Evolutionary conservation across 2,888 invertebrate species (phyloP), one percentile per base, ranked within the genome.

Genomic region (Scaptomyza caliginosa): DNA sequence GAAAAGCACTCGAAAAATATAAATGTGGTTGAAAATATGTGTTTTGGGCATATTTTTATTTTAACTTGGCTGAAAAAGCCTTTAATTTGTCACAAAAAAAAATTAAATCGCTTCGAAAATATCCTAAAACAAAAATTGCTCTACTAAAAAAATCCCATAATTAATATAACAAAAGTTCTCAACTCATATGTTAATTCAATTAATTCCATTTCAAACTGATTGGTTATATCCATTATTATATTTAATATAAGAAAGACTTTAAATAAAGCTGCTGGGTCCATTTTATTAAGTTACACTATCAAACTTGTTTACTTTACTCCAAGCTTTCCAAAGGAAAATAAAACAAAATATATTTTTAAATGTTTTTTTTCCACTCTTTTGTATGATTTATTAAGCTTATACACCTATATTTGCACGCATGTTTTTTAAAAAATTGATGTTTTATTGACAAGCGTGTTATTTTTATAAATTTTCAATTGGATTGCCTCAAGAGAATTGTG

Each of bases 11-110:
- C 92, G 92, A 65, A 93, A 91, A 79, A 93, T 92, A 73, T 94
- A 89, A 84, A 94, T 91, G 82, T 93, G 93, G 88, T 93, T 93
- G 60, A 93, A 92, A 79, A 93, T 92, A 77, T 93, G 91, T 69
- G 93, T 89, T 64, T 85, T 85, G 49, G 83, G 85, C 84, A 84
- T 84, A 50, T 73, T 75, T 62, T 30, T 38, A 40, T 52, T 13
- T 52, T 8, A 8, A 8, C 24, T 8, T 6, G 7, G 6, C 8
- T 24, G 24, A 6, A 24, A 24, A 2, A 24, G 2, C n/a, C n/a
- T n/a, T n/a, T n/a, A n/a, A 24, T 24, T 24, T 7, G 2, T 24
- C 8, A 23, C 7, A 23, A 5, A 6, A 7, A 23, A 23, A 23
- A 8, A 3, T 26, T 26, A 8, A 3, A 8, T 26, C 7, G 8